Conservation (phyloP, 2,797 vertebrate genomes). For the Oophaga sylvatica region DNA sequence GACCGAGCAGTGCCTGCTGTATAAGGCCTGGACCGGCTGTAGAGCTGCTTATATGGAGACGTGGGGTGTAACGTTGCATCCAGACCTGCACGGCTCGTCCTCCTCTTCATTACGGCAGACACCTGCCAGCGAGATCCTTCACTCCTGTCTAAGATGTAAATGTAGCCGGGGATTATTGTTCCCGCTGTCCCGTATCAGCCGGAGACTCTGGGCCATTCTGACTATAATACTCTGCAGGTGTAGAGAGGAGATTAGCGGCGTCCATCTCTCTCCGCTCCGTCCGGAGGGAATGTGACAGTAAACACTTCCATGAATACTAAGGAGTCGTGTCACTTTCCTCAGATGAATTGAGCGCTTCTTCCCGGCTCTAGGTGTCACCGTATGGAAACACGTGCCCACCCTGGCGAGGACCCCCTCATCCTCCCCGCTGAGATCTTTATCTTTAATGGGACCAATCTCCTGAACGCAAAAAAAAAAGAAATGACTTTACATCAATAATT, state of each 20-base stretch:
- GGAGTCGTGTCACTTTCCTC: constrained; percentile 1
- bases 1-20: too few species aligned
- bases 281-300: constrained; percentile 30
- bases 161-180: constrained; percentile 1
- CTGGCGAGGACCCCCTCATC: neutral
- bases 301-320: constrained; percentile 47
- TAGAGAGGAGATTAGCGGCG: constrained; percentile 36
- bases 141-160: constrained; percentile 5
- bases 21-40: neutral
- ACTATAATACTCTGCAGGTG: constrained; percentile 36
- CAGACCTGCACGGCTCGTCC: neutral
- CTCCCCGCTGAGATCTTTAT: constrained; percentile 27
- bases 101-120: neutral
- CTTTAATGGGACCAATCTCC: constrained; percentile 51
- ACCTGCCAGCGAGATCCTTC: constrained; percentile 4
- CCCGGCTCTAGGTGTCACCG: neutral
- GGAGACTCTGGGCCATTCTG: neutral
- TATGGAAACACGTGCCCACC: neutral
- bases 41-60: neutral
- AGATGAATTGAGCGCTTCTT: neutral
- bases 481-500: constrained; percentile 53
- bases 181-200: constrained; percentile 1
- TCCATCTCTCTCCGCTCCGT: constrained; percentile 36
- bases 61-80: neutral
- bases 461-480: constrained; percentile 31